Base-by-base conservation (phyloP, 2,888 invertebrate species). In the Andrena chrysosceles region DNA sequence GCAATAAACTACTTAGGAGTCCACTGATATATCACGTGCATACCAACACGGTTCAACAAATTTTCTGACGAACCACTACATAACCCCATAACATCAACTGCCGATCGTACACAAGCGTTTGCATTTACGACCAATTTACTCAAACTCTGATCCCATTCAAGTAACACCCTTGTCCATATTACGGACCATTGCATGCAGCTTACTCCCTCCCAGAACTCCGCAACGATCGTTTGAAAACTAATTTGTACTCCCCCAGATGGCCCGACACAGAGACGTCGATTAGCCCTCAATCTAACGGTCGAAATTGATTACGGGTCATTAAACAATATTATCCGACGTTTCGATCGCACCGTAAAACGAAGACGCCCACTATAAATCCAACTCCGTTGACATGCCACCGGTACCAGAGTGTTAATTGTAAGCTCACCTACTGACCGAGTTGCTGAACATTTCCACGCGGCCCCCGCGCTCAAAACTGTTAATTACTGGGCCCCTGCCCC, bases 371-470 rank as follows among this genome's bases (percentile, higher is more conserved):
- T 33, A 78, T 78, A 78, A 83, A 84, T 84, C 67, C 64, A 35
- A 0, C 5, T 6, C 56, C 52, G 10, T 60, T 20, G 42, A n/a
- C 10, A 10, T 26, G 20, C 10, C 59, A 3, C 56, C 54, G 35
- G 20, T 26, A 52, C 49, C 29, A 48, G 68, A 35, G 71, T 66
- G 77, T 76, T 84, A 84, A 84, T 84, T 83, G 72, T 66, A 23
- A 68, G 78, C 60, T 83, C 84, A 72, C 84, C 84, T 54, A 76
- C 52, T 84, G 79, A 75, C 84, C 84, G 79, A 69, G 72, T 79
- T 84, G 84, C 79, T 84, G 48, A 72, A 79, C 78, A 73, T 73
- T 83, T 83, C 71, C 78, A 31, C 52, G 13, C 56, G 20, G n/a
- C 7, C 23, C 2, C 42, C 16, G 42, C 26, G 67, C 56, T 56